Percentiles rank a stretch among this genome's conserved stretches.
Evolutionary conservation across 2,113 vertebrate genomes (phyloP).

Genomic region (Brienomyrus longianalis): DNA sequence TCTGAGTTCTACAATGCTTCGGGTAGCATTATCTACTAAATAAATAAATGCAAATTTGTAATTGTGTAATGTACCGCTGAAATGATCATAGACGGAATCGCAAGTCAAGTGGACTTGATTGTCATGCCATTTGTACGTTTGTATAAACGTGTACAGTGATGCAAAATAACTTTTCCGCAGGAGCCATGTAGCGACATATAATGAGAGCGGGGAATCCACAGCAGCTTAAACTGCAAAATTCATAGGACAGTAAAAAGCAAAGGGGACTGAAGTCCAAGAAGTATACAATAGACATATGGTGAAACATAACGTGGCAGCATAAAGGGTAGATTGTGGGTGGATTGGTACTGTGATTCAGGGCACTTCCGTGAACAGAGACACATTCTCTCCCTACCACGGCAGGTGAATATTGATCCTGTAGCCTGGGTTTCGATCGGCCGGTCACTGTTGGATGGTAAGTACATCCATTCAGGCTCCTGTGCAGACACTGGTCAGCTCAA

Average conservation of each 20-base stretch:
- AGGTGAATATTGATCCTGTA: background rate
- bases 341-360: background rate
- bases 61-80: background rate
- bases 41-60: background rate
- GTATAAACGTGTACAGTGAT: background rate
- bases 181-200: background rate
- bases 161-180: background rate
- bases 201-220: background rate
- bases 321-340: background rate
- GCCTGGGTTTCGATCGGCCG: background rate
- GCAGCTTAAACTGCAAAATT: background rate
- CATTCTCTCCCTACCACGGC: background rate
- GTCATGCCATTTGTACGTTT: background rate
- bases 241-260: background rate
- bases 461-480: background rate
- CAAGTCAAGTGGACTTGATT: background rate
- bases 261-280: background rate
- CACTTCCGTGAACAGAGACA: background rate
- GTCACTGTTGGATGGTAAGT: background rate
- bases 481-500: background rate
- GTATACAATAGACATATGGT: background rate
- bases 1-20: background rate
- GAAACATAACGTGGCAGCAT: background rate
- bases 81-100: background rate
- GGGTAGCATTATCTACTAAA: background rate